phyloP scores from a whole-genome alignment of 2,113 vertebrate genomes.

The Hemicordylus capensis region DNA sequence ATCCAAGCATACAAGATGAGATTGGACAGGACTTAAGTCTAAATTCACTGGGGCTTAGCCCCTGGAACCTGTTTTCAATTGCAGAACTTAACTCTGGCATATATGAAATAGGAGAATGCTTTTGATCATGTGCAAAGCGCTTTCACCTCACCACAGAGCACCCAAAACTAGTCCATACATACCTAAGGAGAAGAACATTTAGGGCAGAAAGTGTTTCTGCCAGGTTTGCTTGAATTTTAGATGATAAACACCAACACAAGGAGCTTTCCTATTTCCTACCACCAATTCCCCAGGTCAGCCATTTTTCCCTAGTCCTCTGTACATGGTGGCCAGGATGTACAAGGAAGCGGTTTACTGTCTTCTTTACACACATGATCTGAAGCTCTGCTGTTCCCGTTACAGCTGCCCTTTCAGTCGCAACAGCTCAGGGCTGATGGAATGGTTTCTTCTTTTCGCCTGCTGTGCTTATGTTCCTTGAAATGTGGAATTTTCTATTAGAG shows the following conservation, averaged over 20 bases:
- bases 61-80: not conserved
- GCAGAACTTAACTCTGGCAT: too few relatives aligned
- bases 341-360: not conserved
- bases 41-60: not conserved
- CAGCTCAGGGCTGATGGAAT: not conserved
- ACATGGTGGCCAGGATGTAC: rapidly evolving
- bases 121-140: not conserved
- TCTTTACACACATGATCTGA: not conserved
- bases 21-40: not conserved
- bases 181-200: not conserved
- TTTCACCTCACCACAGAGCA: not conserved
- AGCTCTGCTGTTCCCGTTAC: not conserved
- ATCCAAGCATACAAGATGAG: not conserved
- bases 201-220: not conserved
- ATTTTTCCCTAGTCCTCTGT: not conserved
- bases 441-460: not conserved
- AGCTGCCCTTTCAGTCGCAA: rapidly evolving
- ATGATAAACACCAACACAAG: not conserved
- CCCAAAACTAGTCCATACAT: too few relatives aligned
- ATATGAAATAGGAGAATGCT: not conserved
- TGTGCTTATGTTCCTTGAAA: not conserved
- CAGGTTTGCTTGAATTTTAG: not conserved
- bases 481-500: conserved; percentile 27
- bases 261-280: not conserved
- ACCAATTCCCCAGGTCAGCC: not conserved